Base-by-base conservation (phyloP, 2,888 invertebrate genomes). In the Proisotoma minuta region DNA sequence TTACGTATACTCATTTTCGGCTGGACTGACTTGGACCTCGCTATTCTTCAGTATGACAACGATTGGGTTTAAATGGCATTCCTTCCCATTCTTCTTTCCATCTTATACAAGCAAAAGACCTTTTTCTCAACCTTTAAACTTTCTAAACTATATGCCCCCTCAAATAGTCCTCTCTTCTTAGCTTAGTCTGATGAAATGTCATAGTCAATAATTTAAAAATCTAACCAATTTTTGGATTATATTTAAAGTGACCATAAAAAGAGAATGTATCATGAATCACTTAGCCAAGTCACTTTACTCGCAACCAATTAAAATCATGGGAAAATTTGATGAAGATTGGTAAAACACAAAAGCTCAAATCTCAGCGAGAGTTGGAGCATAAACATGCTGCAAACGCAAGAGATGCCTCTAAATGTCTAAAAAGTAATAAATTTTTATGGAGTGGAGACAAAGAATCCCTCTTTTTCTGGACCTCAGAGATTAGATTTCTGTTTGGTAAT, bases 41-140 rank as follows among this genome's bases (percentile, higher is more conserved):
- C 15, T 43, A 20, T 43, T 34, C 8, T 34, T 18, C 15, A 34
- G 39, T 54, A 54, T 39, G 54, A 54, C 54, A 54, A 39, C 28
- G 39, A 56, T 26, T 56, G 56, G 27, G 40, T 62, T 62, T 57
- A 57, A 62, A 62, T 62, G 62, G 43, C 57, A 62, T 62, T 62
- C 62, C 52, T 57, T 57, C 28, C n/a, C 23, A 43, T 43, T 56
- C 43, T 26, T 56, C 23, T 26, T 43, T 56, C 56, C 26, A n/a
- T n/a, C n/a, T n/a, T n/a, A n/a, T 56, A 12, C 10, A 3, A 3
- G 23, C 10, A 56, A 56, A 54, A 56, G 47, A 47, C 27, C 39
- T 39, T 56, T 56, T 56, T 56, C 23, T 15, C 43, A 43, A 18
- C 43, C 43, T n/a, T 5, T 43, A 39, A 20, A 26, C 29, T 54